A percentile compares a stretch with the other conserved stretches of the same genome.
These are phyloP conservation scores for Aphidius colemani DNA, from an alignment of 2,888 invertebrate species.

Conservation along the genomic window DNA sequence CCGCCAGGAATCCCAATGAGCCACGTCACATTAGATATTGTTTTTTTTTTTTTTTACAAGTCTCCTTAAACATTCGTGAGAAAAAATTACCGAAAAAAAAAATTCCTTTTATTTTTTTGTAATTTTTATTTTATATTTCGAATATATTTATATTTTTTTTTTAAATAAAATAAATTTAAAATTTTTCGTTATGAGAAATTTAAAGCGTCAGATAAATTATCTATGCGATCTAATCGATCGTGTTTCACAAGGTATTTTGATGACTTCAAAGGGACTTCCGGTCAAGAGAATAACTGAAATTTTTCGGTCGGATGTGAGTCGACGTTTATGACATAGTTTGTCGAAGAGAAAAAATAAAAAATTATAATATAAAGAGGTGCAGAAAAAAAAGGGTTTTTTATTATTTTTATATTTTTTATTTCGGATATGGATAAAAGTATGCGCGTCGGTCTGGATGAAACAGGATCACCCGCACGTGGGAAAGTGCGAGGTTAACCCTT, in stretches of 20 bases:
- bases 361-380: no score
- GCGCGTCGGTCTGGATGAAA: constrained; percentile 57
- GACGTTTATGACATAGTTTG: no score
- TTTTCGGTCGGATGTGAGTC: no score
- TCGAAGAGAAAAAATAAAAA: no score
- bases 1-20: constrained; percentile 57
- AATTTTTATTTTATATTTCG: constrained; percentile 20
- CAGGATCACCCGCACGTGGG: constrained; percentile 61
- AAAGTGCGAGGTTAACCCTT: constrained; percentile 58
- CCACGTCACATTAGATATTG: constrained; percentile 50
- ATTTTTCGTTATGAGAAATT: background rate
- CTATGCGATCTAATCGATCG: constrained; percentile 12
- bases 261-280: constrained; percentile 20
- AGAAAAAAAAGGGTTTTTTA: no score
- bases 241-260: constrained; percentile 7
- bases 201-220: no score
- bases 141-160: background rate
- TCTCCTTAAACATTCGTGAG: no score
- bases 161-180: background rate
- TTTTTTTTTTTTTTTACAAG: no score
- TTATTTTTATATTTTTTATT: background rate
- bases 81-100: constrained; percentile 31
- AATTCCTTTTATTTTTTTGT: constrained; percentile 29
- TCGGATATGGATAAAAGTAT: constrained; percentile 32
- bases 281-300: background rate